Conservation (phyloP, 2,888 invertebrate genomes). For the Pyrgus malvae region DNA sequence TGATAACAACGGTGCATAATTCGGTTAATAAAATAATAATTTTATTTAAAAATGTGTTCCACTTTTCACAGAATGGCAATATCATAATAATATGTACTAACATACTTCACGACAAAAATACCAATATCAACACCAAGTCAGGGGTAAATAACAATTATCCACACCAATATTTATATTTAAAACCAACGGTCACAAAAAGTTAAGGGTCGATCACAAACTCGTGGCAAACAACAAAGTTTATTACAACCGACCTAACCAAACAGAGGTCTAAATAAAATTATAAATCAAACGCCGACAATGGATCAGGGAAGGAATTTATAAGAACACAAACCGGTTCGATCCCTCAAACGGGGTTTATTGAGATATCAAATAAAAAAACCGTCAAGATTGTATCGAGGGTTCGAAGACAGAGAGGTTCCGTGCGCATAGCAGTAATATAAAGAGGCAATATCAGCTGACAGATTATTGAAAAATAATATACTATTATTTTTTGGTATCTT, state of each 20-base stretch:
- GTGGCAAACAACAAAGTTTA: constrained; percentile 54
- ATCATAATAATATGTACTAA: no score
- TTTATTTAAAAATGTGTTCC: no score
- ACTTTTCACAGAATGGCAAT: no score
- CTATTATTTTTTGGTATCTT: no score
- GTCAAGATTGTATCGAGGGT: background rate
- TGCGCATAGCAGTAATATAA: no score
- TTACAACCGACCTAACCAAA: constrained; percentile 53
- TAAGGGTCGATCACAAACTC: constrained; percentile 28
- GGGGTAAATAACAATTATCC: constrained; percentile 10
- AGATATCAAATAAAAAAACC: constrained; percentile 70
- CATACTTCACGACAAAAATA: no score
- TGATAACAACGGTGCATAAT: no score
- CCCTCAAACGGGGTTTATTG: constrained; percentile 72
- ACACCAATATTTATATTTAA: constrained; percentile 21
- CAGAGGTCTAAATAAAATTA: constrained; percentile 67
- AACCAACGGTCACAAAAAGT: constrained; percentile 13
- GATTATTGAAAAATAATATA: no score
- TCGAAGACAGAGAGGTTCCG: background rate
- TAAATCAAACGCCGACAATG: constrained; percentile 67
- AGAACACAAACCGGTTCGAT: constrained; percentile 59
- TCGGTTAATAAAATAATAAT: no score
- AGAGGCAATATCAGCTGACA: no score
- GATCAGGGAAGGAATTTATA: constrained; percentile 48
- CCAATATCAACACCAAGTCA: background rate